phyloP scores from a whole-genome alignment of 2,113 vertebrate species.

The Gavialis gangeticus region DNA sequence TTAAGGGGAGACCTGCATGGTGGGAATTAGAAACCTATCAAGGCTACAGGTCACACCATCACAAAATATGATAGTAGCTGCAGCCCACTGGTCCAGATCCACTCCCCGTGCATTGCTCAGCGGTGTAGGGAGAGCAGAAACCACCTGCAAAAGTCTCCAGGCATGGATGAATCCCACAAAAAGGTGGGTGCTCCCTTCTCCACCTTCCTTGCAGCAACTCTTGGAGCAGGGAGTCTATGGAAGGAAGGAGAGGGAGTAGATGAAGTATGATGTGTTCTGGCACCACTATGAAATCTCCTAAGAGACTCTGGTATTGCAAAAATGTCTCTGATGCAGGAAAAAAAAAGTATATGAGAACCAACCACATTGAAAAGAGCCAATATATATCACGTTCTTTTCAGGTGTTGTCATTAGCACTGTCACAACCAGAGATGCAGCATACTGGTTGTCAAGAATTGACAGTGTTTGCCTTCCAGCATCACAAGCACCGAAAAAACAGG shows the following conservation, averaged over 20 bases:
- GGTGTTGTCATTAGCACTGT: background rate
- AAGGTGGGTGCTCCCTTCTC: background rate
- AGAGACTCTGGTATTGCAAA: background rate
- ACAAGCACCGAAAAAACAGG: background rate
- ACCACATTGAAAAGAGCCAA: background rate
- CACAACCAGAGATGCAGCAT: background rate
- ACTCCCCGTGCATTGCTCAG: background rate
- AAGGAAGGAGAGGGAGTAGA: background rate
- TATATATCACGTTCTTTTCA: background rate
- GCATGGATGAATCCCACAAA: fast-evolving
- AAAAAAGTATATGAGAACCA: background rate
- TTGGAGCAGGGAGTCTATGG: fast-evolving
- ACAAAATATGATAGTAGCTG: background rate
- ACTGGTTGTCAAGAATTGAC: background rate
- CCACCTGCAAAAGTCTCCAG: background rate
- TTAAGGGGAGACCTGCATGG: background rate
- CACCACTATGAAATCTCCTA: background rate
- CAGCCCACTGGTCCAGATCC: background rate
- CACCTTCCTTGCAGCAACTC: background rate
- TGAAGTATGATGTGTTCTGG: background rate
- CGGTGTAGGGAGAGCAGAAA: background rate
- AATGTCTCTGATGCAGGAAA: background rate
- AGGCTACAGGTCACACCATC: background rate
- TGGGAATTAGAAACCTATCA: background rate
- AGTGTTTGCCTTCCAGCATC: background rate